phyloP scores from a whole-genome alignment of 1,140 invertebrate species.

The Coptotermes formosanus region DNA sequence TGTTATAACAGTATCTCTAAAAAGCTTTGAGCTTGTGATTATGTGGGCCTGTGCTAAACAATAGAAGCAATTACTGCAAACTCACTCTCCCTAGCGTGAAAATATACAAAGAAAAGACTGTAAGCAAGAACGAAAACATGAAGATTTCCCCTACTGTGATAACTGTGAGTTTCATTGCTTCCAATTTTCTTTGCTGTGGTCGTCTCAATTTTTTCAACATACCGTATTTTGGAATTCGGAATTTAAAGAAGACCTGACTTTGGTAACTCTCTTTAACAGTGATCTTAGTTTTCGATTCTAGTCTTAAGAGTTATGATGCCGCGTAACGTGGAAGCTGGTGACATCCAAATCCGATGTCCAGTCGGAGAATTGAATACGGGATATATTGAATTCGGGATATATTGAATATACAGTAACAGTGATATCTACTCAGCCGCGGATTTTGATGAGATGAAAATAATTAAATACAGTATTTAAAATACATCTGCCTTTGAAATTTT shows the following conservation, averaged over 20 bases:
- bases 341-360: too few relatives aligned
- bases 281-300: too few relatives aligned
- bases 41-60: not conserved
- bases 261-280: not conserved
- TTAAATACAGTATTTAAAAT: too few relatives aligned
- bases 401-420: too few relatives aligned
- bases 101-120: not conserved
- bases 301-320: too few relatives aligned
- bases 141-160: not conserved
- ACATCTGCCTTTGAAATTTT: too few relatives aligned
- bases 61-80: conserved; percentile 9
- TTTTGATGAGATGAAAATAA: too few relatives aligned
- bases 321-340: too few relatives aligned
- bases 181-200: not conserved
- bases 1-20: not conserved
- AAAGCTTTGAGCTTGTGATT: conserved; percentile 12
- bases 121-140: not conserved
- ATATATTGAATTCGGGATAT: too few relatives aligned
- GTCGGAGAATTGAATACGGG: too few relatives aligned
- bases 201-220: not conserved
- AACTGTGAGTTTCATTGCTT: not conserved
- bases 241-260: not conserved
- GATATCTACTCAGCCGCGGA: too few relatives aligned
- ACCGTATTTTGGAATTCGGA: not conserved
- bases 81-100: not conserved